These are phyloP conservation scores for Napeogenes inachia DNA, from an alignment of 2,888 invertebrate species.

Conservation along the genomic window DNA sequence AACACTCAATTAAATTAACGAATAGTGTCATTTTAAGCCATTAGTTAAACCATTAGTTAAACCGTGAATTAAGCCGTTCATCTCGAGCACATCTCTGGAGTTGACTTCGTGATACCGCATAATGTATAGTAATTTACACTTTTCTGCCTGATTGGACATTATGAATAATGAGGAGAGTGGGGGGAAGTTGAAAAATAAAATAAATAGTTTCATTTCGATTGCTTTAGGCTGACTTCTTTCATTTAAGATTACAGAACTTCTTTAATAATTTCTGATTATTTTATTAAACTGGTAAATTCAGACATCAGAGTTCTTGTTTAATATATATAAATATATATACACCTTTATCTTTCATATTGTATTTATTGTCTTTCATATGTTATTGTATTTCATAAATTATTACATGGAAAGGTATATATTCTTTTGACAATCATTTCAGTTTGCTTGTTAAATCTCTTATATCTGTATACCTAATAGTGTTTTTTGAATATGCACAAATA, in stretches of 20 bases:
- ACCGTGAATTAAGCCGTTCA: constrained; percentile 15
- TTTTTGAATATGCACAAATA: neutral
- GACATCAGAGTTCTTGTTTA: no score
- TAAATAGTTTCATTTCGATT: constrained; percentile 16
- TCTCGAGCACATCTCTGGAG: constrained; percentile 13
- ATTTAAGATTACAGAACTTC: constrained; percentile 14
- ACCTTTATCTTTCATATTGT: no score
- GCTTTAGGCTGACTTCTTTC: constrained; percentile 12
- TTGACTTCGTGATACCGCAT: constrained; percentile 34
- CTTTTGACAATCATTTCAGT: no score
- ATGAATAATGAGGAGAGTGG: constrained; percentile 33
- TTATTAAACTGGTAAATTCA: constrained; percentile 11
- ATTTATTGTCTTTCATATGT: no score
- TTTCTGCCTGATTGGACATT: constrained; percentile 38
- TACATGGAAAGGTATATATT: no score
- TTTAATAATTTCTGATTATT: constrained; percentile 25
- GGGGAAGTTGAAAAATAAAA: constrained; percentile 8
- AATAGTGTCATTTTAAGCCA: neutral
- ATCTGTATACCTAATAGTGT: no score
- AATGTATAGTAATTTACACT: constrained; percentile 30
- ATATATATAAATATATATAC: no score
- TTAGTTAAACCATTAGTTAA: neutral
- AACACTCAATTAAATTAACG: neutral
- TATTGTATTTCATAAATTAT: no score
- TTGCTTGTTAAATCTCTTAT: no score